A percentile compares a stretch with the other conserved stretches of the same genome.
These are phyloP conservation scores for Silurus meridionalis DNA, from an alignment of 2,113 vertebrate species.

Conservation along the genomic window DNA sequence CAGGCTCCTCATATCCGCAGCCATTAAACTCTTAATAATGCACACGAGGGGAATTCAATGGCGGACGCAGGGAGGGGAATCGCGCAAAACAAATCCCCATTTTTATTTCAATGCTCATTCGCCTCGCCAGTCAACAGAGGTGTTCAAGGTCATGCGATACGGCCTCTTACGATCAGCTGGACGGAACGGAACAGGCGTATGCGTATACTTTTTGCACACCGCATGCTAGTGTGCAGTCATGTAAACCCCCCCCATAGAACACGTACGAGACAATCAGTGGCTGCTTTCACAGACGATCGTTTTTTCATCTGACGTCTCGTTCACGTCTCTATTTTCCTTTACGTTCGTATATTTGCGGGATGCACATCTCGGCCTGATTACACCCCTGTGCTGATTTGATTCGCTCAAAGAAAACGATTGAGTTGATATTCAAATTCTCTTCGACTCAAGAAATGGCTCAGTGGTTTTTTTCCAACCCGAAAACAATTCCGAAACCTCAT, in stretches of 20 bases:
- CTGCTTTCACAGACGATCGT: not conserved
- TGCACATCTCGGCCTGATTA: not conserved
- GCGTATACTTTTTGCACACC: too few species aligned
- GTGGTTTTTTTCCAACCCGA: not conserved
- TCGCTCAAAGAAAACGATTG: not conserved
- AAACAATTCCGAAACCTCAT: not conserved
- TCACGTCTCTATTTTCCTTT: not conserved
- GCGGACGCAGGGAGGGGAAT: slow-evolving; percentile 4
- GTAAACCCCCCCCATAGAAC: too few species aligned
- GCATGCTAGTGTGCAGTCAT: too few species aligned
- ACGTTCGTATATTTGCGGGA: not conserved
- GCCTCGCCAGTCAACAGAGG: not conserved
- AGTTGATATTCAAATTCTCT: not conserved
- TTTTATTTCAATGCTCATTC: not conserved
- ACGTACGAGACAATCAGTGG: too few species aligned
- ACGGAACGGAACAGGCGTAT: too few species aligned
- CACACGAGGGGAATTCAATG: not conserved
- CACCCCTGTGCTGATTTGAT: not conserved
- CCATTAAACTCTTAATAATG: slow-evolving; percentile 13
- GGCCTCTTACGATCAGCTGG: too few species aligned
- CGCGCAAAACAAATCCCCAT: not conserved
- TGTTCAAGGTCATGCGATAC: too few species aligned
- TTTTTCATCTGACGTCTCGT: not conserved
- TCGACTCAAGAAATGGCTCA: not conserved
- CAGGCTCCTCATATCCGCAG: slow-evolving; percentile 20